These are phyloP conservation scores for Aurelia sp. DNA, from an alignment of 30 jellyfish, hydroid and myxozoan genomes.

Conservation along the genomic window DNA sequence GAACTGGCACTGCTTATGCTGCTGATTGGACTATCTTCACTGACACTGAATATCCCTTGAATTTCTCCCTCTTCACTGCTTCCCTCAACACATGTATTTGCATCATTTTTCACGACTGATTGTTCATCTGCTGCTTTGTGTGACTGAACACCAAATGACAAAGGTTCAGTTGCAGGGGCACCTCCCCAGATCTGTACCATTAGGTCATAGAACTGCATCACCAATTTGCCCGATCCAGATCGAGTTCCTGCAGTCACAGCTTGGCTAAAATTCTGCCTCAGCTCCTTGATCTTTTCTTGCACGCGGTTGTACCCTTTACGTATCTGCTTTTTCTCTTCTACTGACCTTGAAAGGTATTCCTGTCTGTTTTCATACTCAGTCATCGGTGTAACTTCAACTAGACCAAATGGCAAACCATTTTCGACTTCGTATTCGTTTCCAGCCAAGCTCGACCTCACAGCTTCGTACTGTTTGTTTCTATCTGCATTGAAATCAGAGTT, in stretches of 20 bases:
- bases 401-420: conserved; percentile 6
- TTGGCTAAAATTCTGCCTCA: conserved; percentile 12
- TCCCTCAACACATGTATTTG: not conserved
- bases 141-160: conserved; percentile 27
- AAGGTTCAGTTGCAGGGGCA: conserved; percentile 42
- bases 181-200: conserved; percentile 46
- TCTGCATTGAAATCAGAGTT: not conserved
- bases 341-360: not conserved
- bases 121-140: not conserved
- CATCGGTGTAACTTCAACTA: not conserved
- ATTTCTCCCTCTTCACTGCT: conserved; percentile 6
- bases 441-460: not conserved
- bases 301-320: conserved; percentile 13
- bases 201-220: conserved; percentile 28
- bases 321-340: not conserved
- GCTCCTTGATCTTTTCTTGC: conserved; percentile 24
- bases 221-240: conserved; percentile 23
- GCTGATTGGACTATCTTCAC: conserved; percentile 9
- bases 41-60: conserved; percentile 2
- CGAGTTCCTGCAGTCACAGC: conserved; percentile 35
- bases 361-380: not conserved
- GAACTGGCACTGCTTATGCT: not conserved
- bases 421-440: not conserved
- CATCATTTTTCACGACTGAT: not conserved
- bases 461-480: not conserved